Conservation (phyloP, 2,888 invertebrate species). For the Euproctis similis region DNA sequence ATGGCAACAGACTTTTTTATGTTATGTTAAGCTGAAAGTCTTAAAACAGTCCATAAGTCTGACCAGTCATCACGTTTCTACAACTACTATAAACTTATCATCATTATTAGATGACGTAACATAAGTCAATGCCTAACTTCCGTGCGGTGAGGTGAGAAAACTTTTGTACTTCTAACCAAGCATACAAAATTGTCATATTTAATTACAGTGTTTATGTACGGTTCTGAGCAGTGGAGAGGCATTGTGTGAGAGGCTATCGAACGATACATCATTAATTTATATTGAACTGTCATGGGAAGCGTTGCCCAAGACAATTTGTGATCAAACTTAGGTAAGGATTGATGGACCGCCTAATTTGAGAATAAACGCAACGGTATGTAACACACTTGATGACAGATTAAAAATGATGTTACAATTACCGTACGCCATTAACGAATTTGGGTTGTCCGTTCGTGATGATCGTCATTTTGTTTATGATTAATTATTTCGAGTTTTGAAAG, state of each 20-base stretch:
- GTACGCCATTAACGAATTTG: conserved; percentile 9
- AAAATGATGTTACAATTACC: conserved; percentile 8
- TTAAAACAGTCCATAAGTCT: too few species aligned
- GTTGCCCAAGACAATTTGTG: conserved; percentile 40
- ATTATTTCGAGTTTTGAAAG: conserved; percentile 1
- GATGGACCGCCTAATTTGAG: conserved; percentile 13
- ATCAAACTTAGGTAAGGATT: conserved; percentile 19
- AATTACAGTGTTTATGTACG: conserved; percentile 25
- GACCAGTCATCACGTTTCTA: too few species aligned
- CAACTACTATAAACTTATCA: too few species aligned
- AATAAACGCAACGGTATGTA: conserved; percentile 7
- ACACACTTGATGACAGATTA: conserved; percentile 11
- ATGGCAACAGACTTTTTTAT: too few species aligned
- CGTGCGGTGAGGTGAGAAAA: conserved; percentile 21
- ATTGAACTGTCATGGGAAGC: conserved; percentile 45
- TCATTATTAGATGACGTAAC: too few species aligned
- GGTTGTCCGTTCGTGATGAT: conserved; percentile 6
- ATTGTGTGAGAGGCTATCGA: conserved; percentile 19
- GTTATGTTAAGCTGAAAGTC: too few species aligned
- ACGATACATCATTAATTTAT: conserved; percentile 48
- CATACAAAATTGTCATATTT: conserved; percentile 24
- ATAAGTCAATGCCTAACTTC: conserved; percentile 15
- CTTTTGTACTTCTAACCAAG: conserved; percentile 17
- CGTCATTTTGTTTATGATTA: conserved; percentile 8
- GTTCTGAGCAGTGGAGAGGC: conserved; percentile 8